Conservation (phyloP, 1,140 invertebrate genomes). For the Spodoptera frugiperda region DNA sequence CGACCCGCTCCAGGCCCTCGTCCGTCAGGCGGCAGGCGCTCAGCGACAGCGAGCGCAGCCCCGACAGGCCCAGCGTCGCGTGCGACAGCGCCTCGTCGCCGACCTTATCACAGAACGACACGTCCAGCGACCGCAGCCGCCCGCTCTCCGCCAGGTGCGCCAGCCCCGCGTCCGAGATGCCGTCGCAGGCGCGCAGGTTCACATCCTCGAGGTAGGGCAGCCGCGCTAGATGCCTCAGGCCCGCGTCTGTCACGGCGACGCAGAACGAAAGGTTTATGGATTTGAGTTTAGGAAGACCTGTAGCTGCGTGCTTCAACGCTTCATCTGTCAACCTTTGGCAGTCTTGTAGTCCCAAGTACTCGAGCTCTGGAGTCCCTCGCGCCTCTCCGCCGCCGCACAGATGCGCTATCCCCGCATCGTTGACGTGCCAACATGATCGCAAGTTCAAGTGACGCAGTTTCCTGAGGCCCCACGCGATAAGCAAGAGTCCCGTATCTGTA, state of each 20-base stretch:
- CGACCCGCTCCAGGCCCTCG: constrained; percentile 94
- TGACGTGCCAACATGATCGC: constrained; percentile 96
- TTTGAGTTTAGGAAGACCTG: constrained; percentile 91
- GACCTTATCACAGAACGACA: constrained; percentile 98
- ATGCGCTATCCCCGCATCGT: constrained; percentile 95
- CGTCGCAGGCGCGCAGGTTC: constrained; percentile 97
- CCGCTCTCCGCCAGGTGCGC: constrained; percentile 96
- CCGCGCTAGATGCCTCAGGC: constrained; percentile 94
- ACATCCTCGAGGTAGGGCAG: constrained; percentile 94
- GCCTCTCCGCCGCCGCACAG: constrained; percentile 92
- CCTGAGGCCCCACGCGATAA: constrained; percentile 94
- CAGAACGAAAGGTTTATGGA: constrained; percentile 97
- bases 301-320: constrained; percentile 93
- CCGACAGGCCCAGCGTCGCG: constrained; percentile 95
- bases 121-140: constrained; percentile 93
- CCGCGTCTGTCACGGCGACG: constrained; percentile 96
- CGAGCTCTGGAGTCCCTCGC: constrained; percentile 90
- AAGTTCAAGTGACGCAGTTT: constrained; percentile 94
- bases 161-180: constrained; percentile 96
- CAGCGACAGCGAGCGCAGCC: constrained; percentile 93
- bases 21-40: constrained; percentile 97
- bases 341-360: constrained; percentile 96
- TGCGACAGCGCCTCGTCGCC: constrained; percentile 95
- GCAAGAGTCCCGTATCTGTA: constrained; percentile 93
- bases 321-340: constrained; percentile 97